Evolutionary conservation across 2,888 invertebrate genomes (phyloP), one percentile per base, ranked within the genome.

Genomic region (Taenaris catops): DNA sequence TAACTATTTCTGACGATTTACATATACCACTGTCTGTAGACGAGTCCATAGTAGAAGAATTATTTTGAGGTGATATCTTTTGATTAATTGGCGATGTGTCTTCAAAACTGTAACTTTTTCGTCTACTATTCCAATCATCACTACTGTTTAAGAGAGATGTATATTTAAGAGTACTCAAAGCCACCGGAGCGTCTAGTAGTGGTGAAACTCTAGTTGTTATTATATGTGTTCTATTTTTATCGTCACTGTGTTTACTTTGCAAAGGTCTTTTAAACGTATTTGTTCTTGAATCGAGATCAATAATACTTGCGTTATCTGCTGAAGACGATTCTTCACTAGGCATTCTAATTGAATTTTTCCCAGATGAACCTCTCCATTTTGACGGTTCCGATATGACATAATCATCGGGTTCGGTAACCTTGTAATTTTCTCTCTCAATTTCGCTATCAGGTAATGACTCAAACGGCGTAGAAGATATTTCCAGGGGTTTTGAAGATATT

Each of bases 1-100:
- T 33, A 9, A 91, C 89, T 24, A 92, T 74, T 75, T 93, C 93
- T 8, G 91, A 89, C 0, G 93, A 93, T 55, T 92, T 89, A 45
- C 93, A 93, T 51, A 93, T 89, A 0, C 93, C 93, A 55, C 93
- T 93, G 52, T 93, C 93, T 1, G 93, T 93, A 2, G 93, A 93
- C n/a, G 92, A 92, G 61, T 93, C 93, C 57, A 92, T 90, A 1
- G 90, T 86, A 43, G 86, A 66, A 46, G 84, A 87, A 37, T 81
- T 86, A 50, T 84, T 88, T 39, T 58, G 66, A 39, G 71, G 66
- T 32, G 63, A 48, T 25, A 66, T 64, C 21, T 53, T 64, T 57
- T 76, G 75, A 42, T 68, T 66, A 19, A 73, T 41, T 8, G 81
- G 71, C 12, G 72, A 64, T 1, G 83, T 75, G 34, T 83, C 80